Conservation (phyloP, 2,888 invertebrate genomes). For the Podabrus alpinus region DNA sequence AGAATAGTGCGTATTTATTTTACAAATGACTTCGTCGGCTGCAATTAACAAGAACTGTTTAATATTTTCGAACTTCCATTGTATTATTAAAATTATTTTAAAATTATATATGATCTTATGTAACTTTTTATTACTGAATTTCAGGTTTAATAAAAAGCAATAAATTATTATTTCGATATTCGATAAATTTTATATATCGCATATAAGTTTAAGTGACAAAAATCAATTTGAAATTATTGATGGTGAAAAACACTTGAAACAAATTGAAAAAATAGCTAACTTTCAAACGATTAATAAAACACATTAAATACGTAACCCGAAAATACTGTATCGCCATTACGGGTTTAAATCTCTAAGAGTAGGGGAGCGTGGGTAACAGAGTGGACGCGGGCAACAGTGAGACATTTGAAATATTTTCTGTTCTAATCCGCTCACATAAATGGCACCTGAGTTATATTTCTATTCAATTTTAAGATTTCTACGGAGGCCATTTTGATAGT, state of each 20-base stretch:
- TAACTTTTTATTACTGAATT: neutral
- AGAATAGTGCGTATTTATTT: conserved; percentile 38
- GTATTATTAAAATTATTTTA: neutral
- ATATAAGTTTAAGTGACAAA: neutral
- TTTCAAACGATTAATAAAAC: too few species aligned
- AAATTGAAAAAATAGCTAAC: neutral
- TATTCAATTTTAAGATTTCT: too few species aligned
- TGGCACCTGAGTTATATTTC: too few species aligned
- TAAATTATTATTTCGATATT: neutral
- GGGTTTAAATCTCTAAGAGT: too few species aligned
- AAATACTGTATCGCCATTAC: too few species aligned
- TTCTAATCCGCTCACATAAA: too few species aligned
- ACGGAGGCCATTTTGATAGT: too few species aligned
- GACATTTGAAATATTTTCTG: too few species aligned
- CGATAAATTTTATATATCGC: neutral
- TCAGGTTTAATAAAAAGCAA: neutral
- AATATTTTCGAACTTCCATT: neutral
- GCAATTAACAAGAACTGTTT: neutral
- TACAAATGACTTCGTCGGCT: conserved; percentile 14
- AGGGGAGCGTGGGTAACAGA: too few species aligned
- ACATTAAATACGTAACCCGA: too few species aligned
- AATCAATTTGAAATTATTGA: neutral
- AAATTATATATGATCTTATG: neutral
- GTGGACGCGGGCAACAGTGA: too few species aligned
- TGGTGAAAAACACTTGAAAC: neutral